Base-by-base conservation (phyloP, 2,888 invertebrate species). In the Apocheima hispidaria region DNA sequence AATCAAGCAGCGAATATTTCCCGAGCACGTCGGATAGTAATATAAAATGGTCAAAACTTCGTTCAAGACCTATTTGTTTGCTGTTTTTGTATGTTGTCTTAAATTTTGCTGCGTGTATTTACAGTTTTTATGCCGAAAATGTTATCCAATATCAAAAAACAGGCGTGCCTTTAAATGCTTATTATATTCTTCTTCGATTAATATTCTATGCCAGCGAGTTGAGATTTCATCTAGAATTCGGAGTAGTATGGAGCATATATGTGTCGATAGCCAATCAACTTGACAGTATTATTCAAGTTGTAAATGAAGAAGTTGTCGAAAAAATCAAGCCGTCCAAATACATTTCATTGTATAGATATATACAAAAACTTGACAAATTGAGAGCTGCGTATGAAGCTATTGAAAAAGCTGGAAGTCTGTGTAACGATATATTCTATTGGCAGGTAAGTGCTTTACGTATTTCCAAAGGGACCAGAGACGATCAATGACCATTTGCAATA, bases 181-280 rank as follows among this genome's bases (percentile, higher is more conserved):
- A 7, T 20, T 10, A 0, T n/a, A n/a, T n/a, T n/a, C n/a, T n/a
- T 23, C 2, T 23, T 5, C 21, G 21, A 21, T 9, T 41, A 20
- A n/a, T 2, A n/a, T 21, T 12, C 10, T 21, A 21, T n/a, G 4
- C 7, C 0, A 41, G 21, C 26, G 26, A 26, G 6, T n/a, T 43
- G n/a, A 43, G 43, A 43, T 43, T 2, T 43, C 7, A 7, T 23
- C 3, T 43, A 9, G 43, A 43, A 26, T 43, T 6, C n/a, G 23
- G 4, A n/a, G 43, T 43, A 23, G 43, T 43, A n/a, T 43, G 43
- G 43, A 14, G 7, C n/a, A 7, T 43, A 1, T 43, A 43, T 14
- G 26, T 26, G 14, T 10, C 43, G 0, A 43, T 43, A 26, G 23
- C 43, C 1, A 26, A 43, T 43, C 23, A 43, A 14, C 9, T 43